A percentile compares a stretch with the other conserved stretches of the same genome.
Evolutionary conservation across 2,888 invertebrate genomes (phyloP).

Genomic region (Oxyteleia sp.): DNA sequence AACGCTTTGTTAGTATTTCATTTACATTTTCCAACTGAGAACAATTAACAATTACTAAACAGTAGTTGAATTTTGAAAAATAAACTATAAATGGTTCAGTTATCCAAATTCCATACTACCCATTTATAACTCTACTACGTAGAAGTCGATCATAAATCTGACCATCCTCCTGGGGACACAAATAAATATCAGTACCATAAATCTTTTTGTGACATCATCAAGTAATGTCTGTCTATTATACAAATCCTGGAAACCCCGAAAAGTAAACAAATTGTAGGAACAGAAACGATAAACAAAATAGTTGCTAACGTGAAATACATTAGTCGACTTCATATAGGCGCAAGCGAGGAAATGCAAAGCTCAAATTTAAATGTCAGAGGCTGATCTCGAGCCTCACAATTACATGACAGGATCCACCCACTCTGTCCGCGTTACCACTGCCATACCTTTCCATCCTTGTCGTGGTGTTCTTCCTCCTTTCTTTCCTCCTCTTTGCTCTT

Average conservation of each 20-base stretch:
- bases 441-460: slow-evolving; percentile 39
- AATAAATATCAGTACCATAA: background rate
- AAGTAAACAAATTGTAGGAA: background rate
- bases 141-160: too few species aligned
- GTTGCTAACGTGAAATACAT: slow-evolving; percentile 35
- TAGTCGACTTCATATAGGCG: slow-evolving; percentile 8
- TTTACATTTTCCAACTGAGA: too few species aligned
- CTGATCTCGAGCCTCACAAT: slow-evolving; percentile 62
- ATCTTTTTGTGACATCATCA: background rate
- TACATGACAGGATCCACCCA: slow-evolving; percentile 63
- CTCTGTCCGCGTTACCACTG: slow-evolving; percentile 42
- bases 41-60: too few species aligned
- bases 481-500: slow-evolving; percentile 11
- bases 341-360: slow-evolving; percentile 20
- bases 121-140: too few species aligned
- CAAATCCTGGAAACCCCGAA: background rate
- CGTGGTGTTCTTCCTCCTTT: slow-evolving; percentile 8
- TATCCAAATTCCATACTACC: too few species aligned
- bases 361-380: slow-evolving; percentile 71
- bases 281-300: slow-evolving; percentile 31
- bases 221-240: background rate
- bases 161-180: too few species aligned
- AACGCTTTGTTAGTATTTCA: too few species aligned
- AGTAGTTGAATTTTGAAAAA: too few species aligned
- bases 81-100: too few species aligned